These are phyloP conservation scores for Pomacea maculata DNA, from an alignment of 1,140 invertebrate species.

Conservation along the genomic window DNA sequence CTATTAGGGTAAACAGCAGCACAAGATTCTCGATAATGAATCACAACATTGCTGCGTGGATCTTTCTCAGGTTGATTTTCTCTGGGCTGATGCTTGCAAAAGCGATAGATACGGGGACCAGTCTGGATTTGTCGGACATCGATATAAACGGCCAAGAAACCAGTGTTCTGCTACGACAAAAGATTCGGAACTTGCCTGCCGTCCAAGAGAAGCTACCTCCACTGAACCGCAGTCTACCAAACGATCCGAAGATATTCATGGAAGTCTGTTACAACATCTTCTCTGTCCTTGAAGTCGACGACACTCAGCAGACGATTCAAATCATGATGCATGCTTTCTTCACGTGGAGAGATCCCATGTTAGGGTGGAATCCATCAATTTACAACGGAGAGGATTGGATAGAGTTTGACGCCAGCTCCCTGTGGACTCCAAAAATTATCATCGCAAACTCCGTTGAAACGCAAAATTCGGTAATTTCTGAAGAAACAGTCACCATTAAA, in stretches of 20 bases:
- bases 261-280: background rate
- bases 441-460: slow-evolving; percentile 63
- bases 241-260: background rate
- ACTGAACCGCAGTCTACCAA: too few relatives aligned
- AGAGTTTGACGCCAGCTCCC: slow-evolving; percentile 64
- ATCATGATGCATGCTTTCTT: slow-evolving; percentile 21
- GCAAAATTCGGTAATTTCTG: slow-evolving; percentile 3
- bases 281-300: background rate
- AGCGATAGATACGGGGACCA: too few relatives aligned
- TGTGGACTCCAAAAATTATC: slow-evolving; percentile 69
- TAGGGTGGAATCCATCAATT: slow-evolving; percentile 66
- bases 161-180: too few relatives aligned
- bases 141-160: too few relatives aligned
- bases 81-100: too few relatives aligned
- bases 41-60: too few relatives aligned
- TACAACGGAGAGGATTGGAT: slow-evolving; percentile 64
- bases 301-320: slow-evolving; percentile 23
- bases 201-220: too few relatives aligned
- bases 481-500: background rate
- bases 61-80: too few relatives aligned
- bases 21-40: too few relatives aligned
- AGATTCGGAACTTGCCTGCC: too few relatives aligned
- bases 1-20: too few relatives aligned
- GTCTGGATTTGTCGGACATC: too few relatives aligned
- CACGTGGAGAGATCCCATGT: slow-evolving; percentile 66